phyloP scores from a whole-genome alignment of 2,113 vertebrate species.

The Leucoraja erinaceus region DNA sequence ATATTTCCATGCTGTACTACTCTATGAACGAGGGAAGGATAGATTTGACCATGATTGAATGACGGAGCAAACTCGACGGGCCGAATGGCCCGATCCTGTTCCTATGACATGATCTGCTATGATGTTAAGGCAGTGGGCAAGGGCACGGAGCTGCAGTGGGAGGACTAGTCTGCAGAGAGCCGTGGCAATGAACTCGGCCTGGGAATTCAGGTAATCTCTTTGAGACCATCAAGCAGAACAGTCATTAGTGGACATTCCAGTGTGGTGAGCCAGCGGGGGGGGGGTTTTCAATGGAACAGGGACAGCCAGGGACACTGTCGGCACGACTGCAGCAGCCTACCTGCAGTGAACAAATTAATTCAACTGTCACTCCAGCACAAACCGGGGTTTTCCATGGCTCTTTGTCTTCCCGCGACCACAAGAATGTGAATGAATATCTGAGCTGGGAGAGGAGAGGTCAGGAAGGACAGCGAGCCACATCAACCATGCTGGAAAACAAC shows the following conservation, averaged over 20 bases:
- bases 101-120: too few relatives aligned
- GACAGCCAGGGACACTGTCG: neutral
- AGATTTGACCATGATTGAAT: too few relatives aligned
- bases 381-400: neutral
- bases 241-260: conserved; percentile 18
- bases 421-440: conserved; percentile 9
- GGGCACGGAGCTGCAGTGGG: too few relatives aligned
- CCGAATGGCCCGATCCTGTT: too few relatives aligned
- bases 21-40: too few relatives aligned
- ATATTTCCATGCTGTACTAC: too few relatives aligned
- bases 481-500: neutral
- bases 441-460: neutral
- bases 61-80: too few relatives aligned
- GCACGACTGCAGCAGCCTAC: neutral
- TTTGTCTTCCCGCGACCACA: conserved; percentile 11
- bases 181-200: neutral
- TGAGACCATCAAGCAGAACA: neutral
- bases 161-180: neutral
- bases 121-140: too few relatives aligned
- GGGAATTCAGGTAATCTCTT: conserved; percentile 21
- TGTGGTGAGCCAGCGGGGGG: neutral
- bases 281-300: neutral
- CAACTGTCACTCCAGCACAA: conserved; percentile 5
- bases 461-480: too few relatives aligned
- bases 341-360: conserved; percentile 32